phyloP scores from a whole-genome alignment of 2,113 vertebrate genomes.

The Butorides virescens region DNA sequence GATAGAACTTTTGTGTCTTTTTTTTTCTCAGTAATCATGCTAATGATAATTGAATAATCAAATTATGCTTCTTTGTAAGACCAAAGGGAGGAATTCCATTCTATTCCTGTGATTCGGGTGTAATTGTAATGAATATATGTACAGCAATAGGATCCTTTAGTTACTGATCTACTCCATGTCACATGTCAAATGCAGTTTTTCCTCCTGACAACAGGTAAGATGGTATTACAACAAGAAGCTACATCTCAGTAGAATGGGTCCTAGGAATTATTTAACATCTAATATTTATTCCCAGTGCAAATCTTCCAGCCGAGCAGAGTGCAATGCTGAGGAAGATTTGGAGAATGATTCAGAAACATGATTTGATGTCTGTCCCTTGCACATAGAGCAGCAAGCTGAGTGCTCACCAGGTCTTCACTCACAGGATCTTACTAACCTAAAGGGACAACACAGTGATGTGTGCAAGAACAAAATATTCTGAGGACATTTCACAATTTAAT shows the following conservation, averaged over 20 bases:
- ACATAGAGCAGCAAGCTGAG: neutral
- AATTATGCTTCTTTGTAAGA: conserved; percentile 4
- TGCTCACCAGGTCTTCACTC: neutral
- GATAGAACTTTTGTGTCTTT: neutral
- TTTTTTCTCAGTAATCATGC: neutral
- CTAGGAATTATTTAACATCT: conserved; percentile 5
- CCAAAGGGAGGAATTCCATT: neutral
- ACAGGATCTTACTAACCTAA: neutral
- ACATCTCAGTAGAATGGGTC: neutral
- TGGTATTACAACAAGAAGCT: neutral
- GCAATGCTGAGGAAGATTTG: neutral
- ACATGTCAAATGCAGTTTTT: neutral
- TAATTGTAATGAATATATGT: neutral
- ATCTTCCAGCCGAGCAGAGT: neutral
- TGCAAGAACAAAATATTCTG: conserved; percentile 9
- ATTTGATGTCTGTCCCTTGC: neutral
- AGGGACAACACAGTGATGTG: neutral
- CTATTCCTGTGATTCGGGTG: neutral
- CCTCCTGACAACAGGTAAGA: neutral
- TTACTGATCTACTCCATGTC: neutral
- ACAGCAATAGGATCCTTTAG: neutral
- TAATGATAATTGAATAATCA: conserved; percentile 23
- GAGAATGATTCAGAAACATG: neutral
- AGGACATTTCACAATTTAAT: conserved; percentile 38
- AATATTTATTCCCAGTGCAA: neutral